Conservation (phyloP, 2,113 vertebrate species). For the Neotoma lepida region DNA sequence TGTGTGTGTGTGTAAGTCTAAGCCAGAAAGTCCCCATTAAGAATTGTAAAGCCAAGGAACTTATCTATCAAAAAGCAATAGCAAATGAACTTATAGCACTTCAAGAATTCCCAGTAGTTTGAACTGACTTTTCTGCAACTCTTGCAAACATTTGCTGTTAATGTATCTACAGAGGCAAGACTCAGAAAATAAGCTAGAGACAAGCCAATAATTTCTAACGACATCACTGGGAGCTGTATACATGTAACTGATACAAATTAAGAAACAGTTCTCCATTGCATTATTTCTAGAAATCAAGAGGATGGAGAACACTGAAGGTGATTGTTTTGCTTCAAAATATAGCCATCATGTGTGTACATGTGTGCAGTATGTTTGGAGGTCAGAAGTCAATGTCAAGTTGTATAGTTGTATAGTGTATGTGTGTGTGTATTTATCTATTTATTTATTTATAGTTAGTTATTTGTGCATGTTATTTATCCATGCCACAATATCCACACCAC, state of each 20-base stretch:
- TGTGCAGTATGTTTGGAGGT: neutral
- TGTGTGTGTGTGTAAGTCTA: neutral
- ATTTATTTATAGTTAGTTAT: neutral
- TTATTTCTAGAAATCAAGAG: neutral
- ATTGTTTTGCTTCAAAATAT: neutral
- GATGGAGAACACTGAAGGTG: neutral
- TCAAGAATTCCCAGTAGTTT: neutral
- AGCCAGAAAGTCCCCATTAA: conserved; percentile 47
- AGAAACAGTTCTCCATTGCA: neutral
- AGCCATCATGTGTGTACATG: no score
- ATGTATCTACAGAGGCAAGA: neutral
- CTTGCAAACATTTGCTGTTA: neutral
- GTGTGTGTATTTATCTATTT: no score
- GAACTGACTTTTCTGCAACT: neutral
- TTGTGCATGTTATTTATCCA: no score
- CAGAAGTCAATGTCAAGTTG: neutral
- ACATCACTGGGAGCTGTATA: neutral
- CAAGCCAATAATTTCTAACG: neutral
- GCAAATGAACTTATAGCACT: conserved; percentile 35
- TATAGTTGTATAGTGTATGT: neutral
- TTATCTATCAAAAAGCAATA: conserved; percentile 71
- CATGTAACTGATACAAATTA: neutral
- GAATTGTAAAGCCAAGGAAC: neutral
- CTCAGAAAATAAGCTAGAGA: neutral
- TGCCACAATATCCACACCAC: neutral